Evolutionary conservation across 2,888 invertebrate species (phyloP), one percentile per base, ranked within the genome.

Genomic region (Lordiphosa andalusiaca): DNA sequence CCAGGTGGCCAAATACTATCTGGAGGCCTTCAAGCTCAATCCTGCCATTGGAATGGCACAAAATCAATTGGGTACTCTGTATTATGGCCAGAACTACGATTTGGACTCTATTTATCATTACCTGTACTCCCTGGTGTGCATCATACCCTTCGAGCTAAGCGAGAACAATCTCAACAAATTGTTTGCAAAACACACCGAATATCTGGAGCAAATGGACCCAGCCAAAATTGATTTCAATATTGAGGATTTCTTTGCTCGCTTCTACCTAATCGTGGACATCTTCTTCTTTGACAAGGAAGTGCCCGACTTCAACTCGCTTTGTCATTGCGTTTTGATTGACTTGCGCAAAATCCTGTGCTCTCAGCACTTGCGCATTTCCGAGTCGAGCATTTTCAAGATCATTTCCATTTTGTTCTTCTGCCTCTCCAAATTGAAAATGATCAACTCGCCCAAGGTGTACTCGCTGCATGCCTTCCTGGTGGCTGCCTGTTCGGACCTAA

Each of bases 1-100:
- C 25, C 81, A 86, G 57, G 88, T 97, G 30, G 93, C 94, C 55
- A 92, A 96, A 57, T 98, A 96, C 88, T 98, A 98, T 89, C 92
- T 93, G 67, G 94, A 95, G 90, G 96, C 96, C 37, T 92, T 95
- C 65, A 92, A 93, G 66, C 91, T 94, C 60, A 94, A 95, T 88
- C 93, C 94, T 46, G 92, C 93, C 25, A 92, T 93, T 87, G 98
- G 98, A 44, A 96, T 97, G 95, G 96, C 98, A 2, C 95, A 96
- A 87, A 98, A 98, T 90, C 98, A 98, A 90, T 91, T 98, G 73
- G 98, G 97, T 1, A 98, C 97, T 13, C 90, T 98, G 50, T 94
- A 94, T 61, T 93, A 94, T 73, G 94, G 93, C 49, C 93, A 92
- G 84, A 96, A 96, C 89, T 94, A 94, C 87, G 94, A 95, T 82